Evolutionary conservation across 1,140 invertebrate genomes (phyloP).

Genomic region (Drosophila sulfurigaster): DNA sequence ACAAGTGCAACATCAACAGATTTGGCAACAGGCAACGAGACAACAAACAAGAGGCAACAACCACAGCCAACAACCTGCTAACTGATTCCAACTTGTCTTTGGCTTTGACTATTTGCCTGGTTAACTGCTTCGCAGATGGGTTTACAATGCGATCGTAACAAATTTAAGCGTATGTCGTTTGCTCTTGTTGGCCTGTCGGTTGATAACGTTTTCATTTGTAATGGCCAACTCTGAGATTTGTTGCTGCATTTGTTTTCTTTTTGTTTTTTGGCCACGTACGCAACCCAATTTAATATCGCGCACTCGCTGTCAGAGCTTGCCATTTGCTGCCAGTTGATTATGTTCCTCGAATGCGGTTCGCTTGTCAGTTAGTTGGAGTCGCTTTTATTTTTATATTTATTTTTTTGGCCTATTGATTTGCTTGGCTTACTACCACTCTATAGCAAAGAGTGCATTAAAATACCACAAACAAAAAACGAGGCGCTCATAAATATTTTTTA

Average conservation of each 20-base stretch:
- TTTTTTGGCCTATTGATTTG: constrained; percentile 56
- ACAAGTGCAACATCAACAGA: constrained; percentile 75
- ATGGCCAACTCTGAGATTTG: neutral
- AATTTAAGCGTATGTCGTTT: constrained; percentile 55
- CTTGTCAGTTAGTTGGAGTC: constrained; percentile 56
- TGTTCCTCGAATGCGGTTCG: constrained; percentile 54
- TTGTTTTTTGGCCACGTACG: constrained; percentile 41
- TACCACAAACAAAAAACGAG: constrained; percentile 57
- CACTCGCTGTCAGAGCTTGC: constrained; percentile 19
- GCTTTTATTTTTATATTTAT: constrained; percentile 8
- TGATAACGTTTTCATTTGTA: constrained; percentile 72
- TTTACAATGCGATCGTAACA: constrained; percentile 63
- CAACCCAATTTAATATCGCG: constrained; percentile 72
- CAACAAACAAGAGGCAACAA: constrained; percentile 24
- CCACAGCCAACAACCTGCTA: constrained; percentile 4
- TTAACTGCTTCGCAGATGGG: constrained; percentile 71
- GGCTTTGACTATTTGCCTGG: constrained; percentile 50
- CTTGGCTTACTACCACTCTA: constrained; percentile 24
- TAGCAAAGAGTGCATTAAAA: constrained; percentile 61
- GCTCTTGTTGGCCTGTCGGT: constrained; percentile 57
- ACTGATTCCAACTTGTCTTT: constrained; percentile 34
- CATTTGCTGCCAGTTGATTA: constrained; percentile 62
- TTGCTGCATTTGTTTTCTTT: constrained; percentile 5
- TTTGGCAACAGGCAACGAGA: constrained; percentile 37
- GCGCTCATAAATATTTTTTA: constrained; percentile 76